Evolutionary conservation across 2,113 vertebrate genomes (phyloP).

Genomic region (Myotis brandtii): DNA sequence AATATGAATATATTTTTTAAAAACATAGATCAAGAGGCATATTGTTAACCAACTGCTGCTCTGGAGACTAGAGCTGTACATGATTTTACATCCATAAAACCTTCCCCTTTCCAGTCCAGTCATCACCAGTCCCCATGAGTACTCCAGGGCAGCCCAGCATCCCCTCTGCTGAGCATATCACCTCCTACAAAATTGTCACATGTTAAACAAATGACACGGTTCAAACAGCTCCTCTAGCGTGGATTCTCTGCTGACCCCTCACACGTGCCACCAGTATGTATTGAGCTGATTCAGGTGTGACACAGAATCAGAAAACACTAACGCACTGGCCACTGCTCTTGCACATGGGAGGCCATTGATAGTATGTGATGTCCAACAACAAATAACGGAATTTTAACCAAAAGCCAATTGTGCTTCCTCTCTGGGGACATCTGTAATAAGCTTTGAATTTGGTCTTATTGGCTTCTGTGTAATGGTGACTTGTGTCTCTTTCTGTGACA

Average conservation of each 20-base stretch:
- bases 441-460: background rate
- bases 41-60: background rate
- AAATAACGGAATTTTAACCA: background rate
- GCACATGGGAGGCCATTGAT: rapidly evolving
- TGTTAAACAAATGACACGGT: background rate
- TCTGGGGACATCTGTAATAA: background rate
- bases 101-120: too few relatives aligned
- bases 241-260: background rate
- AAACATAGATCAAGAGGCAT: background rate
- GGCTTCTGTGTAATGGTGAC: background rate
- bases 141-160: background rate
- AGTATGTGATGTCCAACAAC: background rate
- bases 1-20: too few relatives aligned
- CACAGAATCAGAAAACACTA: background rate
- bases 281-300: background rate
- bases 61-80: background rate
- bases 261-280: rapidly evolving
- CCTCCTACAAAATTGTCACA: background rate
- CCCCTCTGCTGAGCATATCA: background rate
- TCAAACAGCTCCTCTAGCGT: background rate
- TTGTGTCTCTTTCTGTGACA: background rate
- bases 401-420: background rate
- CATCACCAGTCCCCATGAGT: rapidly evolving
- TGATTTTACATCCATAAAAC: background rate
- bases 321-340: background rate